Percentiles rank a stretch among this genome's conserved stretches.
These are phyloP conservation scores for Gouania willdenowi DNA, from an alignment of 2,797 vertebrate species.

Conservation along the genomic window DNA sequence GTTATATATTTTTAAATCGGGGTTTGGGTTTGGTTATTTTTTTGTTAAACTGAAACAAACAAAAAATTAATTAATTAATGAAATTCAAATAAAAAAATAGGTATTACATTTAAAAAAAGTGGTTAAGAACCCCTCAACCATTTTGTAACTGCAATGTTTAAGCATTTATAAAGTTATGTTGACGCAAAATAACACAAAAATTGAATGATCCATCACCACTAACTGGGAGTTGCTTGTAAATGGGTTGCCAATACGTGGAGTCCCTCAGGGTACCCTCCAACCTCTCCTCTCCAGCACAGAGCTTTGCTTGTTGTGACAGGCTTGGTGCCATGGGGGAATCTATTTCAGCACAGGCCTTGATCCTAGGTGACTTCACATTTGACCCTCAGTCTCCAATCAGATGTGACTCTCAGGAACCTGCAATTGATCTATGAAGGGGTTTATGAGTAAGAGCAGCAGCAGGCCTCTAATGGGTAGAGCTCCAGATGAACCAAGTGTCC, in stretches of 20 bases:
- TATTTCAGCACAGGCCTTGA: slow-evolving; percentile 54
- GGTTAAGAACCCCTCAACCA: too few species aligned
- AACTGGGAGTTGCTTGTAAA: too few species aligned
- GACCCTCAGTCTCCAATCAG: slow-evolving; percentile 44
- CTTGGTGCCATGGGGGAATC: slow-evolving; percentile 47
- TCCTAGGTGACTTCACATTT: slow-evolving; percentile 49
- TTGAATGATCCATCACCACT: too few species aligned
- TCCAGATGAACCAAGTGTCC: slow-evolving; percentile 8
- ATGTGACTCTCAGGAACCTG: slow-evolving; percentile 39
- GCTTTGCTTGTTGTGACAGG: slow-evolving; percentile 54
- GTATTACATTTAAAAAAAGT: too few species aligned
- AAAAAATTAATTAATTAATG: too few species aligned
- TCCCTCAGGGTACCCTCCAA: slow-evolving; percentile 53
- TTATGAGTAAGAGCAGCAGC: neutral
- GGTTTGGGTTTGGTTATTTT: too few species aligned
- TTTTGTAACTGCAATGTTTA: too few species aligned
- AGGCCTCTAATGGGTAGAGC: slow-evolving; percentile 3
- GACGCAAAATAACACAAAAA: too few species aligned
- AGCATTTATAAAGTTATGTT: too few species aligned
- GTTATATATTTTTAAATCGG: too few species aligned
- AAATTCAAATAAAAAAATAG: too few species aligned
- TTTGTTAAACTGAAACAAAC: too few species aligned
- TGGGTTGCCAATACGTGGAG: slow-evolving; percentile 26
- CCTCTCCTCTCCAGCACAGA: slow-evolving; percentile 24
- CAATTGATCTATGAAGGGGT: slow-evolving; percentile 23